Base-by-base conservation (phyloP, 2,888 invertebrate species). In the Drosophila gaucha region DNA sequence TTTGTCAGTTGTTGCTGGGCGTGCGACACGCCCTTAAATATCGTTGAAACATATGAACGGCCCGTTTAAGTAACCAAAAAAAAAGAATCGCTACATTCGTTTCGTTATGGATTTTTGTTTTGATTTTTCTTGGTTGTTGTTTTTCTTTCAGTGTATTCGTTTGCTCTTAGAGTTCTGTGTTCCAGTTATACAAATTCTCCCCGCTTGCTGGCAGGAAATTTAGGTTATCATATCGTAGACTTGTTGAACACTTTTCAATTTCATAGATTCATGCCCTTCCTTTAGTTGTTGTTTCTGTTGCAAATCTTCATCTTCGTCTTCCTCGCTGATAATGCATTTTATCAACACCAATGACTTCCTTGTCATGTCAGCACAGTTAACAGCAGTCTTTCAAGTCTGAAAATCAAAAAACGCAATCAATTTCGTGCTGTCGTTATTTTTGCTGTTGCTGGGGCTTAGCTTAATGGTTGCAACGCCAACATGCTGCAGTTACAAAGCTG, bases 241-340 rank as follows among this genome's bases (percentile, higher is more conserved):
- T 77, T 75, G 79, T 75, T 86, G 44, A 71, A 88, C 88, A 88
- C 79, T 67, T 80, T 86, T 86, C 64, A 88, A 80, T 88, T 79
- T 74, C 49, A 74, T 77, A 52, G 60, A 28, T 18, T 30, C 47
- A 41, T 57, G 59, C 46, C 39, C 14, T 28, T 58, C 66, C 70
- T 62, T 60, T 52, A 67, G 65, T 38, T 65, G 57, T 36, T 62
- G 77, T 69, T 76, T 74, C 59, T 74, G 73, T 69, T 79, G 84
- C 70, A 60, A 76, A 80, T 89, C 89, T 77, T 90, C 90, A 87
- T 90, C 90, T 83, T 90, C 90, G 87, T 90, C 90, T 78, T 89
- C 90, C 87, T 78, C 90, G 87, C 80, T 90, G 84, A 89, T 89
- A 88, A 63, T 86, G 85, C 90, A 89, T 89, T 80, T 89, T 89